Base-by-base conservation (phyloP, 2,113 vertebrate species). In the Cyprinodon brontotheroides region DNA sequence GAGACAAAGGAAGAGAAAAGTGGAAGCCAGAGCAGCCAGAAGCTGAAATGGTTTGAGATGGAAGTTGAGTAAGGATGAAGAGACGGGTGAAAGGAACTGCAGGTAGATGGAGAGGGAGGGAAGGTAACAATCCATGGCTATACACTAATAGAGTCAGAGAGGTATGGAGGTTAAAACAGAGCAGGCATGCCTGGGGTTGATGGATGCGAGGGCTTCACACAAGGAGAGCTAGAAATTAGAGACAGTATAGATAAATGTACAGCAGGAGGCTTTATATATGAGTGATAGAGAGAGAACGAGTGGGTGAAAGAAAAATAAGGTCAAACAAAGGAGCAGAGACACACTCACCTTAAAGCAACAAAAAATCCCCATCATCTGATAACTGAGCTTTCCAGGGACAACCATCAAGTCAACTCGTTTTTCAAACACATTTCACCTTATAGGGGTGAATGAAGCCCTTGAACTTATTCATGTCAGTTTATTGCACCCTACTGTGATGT, bases 21-120 rank as follows among this genome's bases (percentile, higher is more conserved):
- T 13, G 37, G 75, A 80, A 87, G 84, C 85, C 87, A 72, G 83
- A 68, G 72, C 36, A 79, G 85, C 86, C 72, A 75, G 79, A 87
- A 86, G 87, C 77, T 10, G 17, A 71, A 53, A 73, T 41, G 72
- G 53, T 69, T 82, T 65, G 68, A 77, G 79, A 89, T 40, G 71
- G 72, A 81, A 79, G 78, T 72, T 74, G 83, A 85, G 83, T 53
- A 72, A 84, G 41, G 81, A 82, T 84, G 80, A 75, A 82, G 64
- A 65, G 67, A 77, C 11, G 2, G 61, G 69, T 69, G 2, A 61
- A 38, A 57, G 69, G 53, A 47, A 45, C 57, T 36, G 75, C 48
- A 13, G 65, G n/a, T 17, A 53, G 77, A 72, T 38, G 68, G 29
- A 81, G 63, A 40, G 77, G 77, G 84, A 77, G 61, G 62, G 45